These are phyloP conservation scores for Cyrtonyx montezumae DNA, from an alignment of 2,113 vertebrate species.

Conservation along the genomic window DNA sequence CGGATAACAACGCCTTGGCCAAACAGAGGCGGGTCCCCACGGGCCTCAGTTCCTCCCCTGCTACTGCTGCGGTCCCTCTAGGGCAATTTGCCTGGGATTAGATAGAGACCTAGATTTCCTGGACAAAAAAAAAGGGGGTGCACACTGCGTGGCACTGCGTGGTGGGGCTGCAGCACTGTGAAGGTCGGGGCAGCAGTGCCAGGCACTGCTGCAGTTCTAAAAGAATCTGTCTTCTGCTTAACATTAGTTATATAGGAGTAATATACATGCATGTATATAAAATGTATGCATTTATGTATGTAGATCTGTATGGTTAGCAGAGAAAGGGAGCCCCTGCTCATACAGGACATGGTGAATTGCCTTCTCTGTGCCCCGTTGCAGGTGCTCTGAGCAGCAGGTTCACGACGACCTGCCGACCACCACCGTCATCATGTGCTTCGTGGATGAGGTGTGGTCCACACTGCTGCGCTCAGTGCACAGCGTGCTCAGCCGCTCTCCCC, in stretches of 20 bases:
- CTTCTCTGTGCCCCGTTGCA: slow-evolving; percentile 27
- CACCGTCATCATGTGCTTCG: slow-evolving; percentile 95
- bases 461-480: slow-evolving; percentile 95
- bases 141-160: fast-evolving
- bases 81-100: fast-evolving
- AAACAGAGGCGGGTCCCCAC: neutral
- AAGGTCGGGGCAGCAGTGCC: fast-evolving
- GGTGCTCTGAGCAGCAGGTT: slow-evolving; percentile 85
- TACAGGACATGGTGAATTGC: neutral
- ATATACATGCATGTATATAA: neutral
- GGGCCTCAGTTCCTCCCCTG: neutral
- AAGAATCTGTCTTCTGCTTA: neutral
- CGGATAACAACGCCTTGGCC: slow-evolving; percentile 40
- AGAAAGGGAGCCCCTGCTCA: neutral
- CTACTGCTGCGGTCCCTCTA: fast-evolving
- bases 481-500: slow-evolving; percentile 91
- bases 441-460: slow-evolving; percentile 98
- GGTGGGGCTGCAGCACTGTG: neutral
- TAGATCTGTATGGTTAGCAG: neutral
- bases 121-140: neutral
- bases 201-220: neutral
- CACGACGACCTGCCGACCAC: slow-evolving; percentile 89
- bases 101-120: neutral
- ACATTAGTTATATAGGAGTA: neutral
- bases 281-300: neutral